Percentiles rank a stretch among this genome's conserved stretches.
These are phyloP conservation scores for Drosophila bifasciata DNA, from an alignment of 1,140 invertebrate genomes.

Conservation along the genomic window DNA sequence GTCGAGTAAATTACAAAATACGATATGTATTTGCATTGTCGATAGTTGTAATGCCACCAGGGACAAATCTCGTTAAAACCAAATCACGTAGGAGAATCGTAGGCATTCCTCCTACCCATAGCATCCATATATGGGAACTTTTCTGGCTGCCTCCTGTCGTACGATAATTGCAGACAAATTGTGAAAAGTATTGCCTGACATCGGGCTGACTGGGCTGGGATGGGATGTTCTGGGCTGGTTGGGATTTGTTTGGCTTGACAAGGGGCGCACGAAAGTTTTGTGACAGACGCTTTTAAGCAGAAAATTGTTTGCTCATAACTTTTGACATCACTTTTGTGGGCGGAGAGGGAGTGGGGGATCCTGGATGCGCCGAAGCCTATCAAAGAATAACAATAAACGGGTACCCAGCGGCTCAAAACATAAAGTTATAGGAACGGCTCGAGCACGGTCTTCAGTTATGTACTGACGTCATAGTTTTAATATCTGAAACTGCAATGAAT, in stretches of 20 bases:
- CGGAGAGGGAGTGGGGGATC: not conserved
- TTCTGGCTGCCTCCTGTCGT: slow-evolving; percentile 34
- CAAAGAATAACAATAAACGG: slow-evolving; percentile 43
- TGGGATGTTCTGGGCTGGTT: too few species aligned
- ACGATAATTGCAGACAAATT: slow-evolving; percentile 74
- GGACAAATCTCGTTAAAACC: slow-evolving; percentile 72
- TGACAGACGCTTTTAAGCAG: slow-evolving; percentile 80
- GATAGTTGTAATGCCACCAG: slow-evolving; percentile 59
- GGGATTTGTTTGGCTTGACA: slow-evolving; percentile 61
- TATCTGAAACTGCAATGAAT: too few species aligned
- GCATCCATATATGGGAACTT: slow-evolving; percentile 28
- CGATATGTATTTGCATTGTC: slow-evolving; percentile 74
- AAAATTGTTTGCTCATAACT: slow-evolving; percentile 81
- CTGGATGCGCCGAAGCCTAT: slow-evolving; percentile 30
- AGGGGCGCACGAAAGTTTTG: slow-evolving; percentile 71
- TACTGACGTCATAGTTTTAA: too few species aligned
- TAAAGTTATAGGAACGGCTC: not conserved
- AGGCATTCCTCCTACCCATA: not conserved
- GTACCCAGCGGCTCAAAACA: slow-evolving; percentile 6
- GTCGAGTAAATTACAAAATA: slow-evolving; percentile 59
- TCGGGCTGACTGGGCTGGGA: too few species aligned
- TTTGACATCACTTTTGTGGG: slow-evolving; percentile 41
- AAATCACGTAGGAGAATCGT: slow-evolving; percentile 76
- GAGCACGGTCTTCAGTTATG: too few species aligned
- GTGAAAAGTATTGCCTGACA: slow-evolving; percentile 54